phyloP scores from a whole-genome alignment of 92 coral and sea anemone species.

The Montipora capitata region DNA sequence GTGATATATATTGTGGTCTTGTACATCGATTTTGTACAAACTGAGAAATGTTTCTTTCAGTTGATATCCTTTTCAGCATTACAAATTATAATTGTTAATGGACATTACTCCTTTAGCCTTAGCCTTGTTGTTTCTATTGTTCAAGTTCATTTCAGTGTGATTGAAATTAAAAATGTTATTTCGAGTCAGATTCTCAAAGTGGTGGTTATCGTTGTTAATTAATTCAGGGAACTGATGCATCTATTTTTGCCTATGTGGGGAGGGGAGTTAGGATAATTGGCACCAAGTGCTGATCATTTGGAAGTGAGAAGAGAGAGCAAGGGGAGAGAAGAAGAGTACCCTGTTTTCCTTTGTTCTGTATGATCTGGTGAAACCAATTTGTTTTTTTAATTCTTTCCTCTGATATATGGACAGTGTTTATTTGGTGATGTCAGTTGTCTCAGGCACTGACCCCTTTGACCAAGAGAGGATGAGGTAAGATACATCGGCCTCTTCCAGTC shows the following conservation, averaged over 20 bases:
- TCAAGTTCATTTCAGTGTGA: constrained; percentile 9
- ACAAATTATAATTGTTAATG: not conserved
- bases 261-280: not conserved
- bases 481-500: no score
- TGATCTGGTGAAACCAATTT: not conserved
- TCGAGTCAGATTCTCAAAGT: constrained; percentile 15
- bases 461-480: no score
- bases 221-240: constrained; percentile 1
- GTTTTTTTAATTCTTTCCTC: no score
- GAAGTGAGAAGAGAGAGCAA: not conserved
- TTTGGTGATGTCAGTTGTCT: not conserved
- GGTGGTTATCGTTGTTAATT: no score
- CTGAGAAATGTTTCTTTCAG: not conserved
- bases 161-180: not conserved
- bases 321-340: no score
- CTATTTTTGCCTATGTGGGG: not conserved
- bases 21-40: constrained; percentile 15
- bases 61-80: constrained; percentile 6
- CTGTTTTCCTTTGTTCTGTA: no score
- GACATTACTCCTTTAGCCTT: not conserved
- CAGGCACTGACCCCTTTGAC: no score
- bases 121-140: constrained; percentile 1
- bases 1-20: constrained; percentile 13
- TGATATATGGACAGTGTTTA: no score
- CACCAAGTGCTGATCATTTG: not conserved